These are phyloP conservation scores for Chloromyia formosa DNA, from an alignment of 2,888 invertebrate genomes.

Conservation along the genomic window DNA sequence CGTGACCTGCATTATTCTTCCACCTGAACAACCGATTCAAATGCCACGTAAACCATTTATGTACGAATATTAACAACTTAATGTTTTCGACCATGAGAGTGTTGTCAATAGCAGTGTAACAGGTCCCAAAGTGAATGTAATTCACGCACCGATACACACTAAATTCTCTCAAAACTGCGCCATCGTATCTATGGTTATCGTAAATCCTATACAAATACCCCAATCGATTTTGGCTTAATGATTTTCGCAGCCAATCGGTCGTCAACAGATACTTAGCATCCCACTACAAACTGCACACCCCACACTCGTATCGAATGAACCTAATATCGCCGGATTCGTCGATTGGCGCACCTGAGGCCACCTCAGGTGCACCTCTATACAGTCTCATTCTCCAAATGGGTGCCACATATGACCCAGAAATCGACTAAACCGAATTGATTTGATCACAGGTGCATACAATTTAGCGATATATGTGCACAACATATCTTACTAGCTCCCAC, in stretches of 20 bases:
- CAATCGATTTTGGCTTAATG: neutral
- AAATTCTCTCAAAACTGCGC: neutral
- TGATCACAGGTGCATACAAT: slow-evolving; percentile 3
- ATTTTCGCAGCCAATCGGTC: neutral
- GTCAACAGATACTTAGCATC: neutral
- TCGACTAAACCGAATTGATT: neutral
- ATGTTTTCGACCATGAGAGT: neutral
- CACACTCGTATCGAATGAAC: neutral
- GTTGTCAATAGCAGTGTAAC: neutral
- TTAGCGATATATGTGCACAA: neutral
- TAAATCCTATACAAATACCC: neutral
- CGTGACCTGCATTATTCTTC: neutral
- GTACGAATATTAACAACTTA: neutral
- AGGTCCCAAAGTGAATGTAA: neutral
- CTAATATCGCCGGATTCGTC: neutral
- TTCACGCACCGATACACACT: neutral
- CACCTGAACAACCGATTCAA: neutral
- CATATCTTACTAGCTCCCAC: neutral
- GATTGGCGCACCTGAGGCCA: neutral
- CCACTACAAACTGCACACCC: neutral
- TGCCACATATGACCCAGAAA: neutral
- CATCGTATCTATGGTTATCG: neutral
- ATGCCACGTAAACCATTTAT: too few species aligned
- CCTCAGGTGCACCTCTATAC: neutral
- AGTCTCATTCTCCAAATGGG: neutral